Conservation (phyloP, 2,888 invertebrate genomes). For the Griposia aprilina region DNA sequence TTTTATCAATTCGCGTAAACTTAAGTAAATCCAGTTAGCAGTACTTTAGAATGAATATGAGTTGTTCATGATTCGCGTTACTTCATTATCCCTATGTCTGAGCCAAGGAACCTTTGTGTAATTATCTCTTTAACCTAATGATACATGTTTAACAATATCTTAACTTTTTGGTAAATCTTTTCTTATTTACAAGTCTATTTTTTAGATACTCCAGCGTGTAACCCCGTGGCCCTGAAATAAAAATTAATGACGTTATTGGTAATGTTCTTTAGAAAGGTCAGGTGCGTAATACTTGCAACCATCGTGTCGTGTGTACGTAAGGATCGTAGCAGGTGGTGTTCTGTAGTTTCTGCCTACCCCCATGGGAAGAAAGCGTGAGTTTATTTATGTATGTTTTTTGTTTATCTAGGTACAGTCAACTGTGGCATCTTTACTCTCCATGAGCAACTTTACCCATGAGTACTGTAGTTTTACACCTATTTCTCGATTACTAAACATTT, state of each 20-base stretch:
- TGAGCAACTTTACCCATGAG: no score
- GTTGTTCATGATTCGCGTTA: conserved; percentile 17
- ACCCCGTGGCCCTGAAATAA: no score
- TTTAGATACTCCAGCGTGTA: no score
- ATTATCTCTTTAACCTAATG: neutral
- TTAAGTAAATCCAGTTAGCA: conserved; percentile 32
- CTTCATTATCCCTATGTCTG: neutral
- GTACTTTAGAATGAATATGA: conserved; percentile 29
- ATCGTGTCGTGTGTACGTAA: no score
- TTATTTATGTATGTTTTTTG: neutral
- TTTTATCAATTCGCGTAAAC: conserved; percentile 45
- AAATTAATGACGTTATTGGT: neutral
- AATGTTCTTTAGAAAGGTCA: neutral
- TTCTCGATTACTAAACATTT: no score
- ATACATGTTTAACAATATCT: neutral
- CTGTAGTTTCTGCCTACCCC: neutral
- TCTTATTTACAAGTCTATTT: no score
- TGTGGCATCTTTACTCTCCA: no score
- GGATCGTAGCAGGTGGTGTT: no score
- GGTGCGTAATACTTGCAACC: no score
- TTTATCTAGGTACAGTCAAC: neutral
- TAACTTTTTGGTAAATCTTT: neutral
- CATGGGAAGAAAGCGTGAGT: neutral
- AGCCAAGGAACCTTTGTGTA: neutral
- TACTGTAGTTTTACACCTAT: no score